Percentiles rank a stretch among this genome's conserved stretches.
Conservation (phyloP, 1,140 invertebrate genomes). For the Dendrolimus punctatus region DNA sequence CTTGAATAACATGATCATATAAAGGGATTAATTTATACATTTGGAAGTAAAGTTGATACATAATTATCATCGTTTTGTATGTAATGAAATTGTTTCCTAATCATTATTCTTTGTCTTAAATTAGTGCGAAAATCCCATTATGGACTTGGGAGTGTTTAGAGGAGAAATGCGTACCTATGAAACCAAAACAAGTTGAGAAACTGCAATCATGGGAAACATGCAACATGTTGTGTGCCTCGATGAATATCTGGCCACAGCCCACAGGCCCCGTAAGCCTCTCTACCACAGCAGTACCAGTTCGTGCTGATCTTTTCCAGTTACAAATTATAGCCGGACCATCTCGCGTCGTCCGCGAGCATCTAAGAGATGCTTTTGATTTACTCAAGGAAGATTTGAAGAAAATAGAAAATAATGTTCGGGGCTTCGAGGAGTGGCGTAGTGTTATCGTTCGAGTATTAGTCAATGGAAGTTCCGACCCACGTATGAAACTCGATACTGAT, state of each 20-base stretch:
- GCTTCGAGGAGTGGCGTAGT: conserved; percentile 24
- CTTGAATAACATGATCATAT: too few relatives aligned
- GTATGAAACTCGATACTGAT: conserved; percentile 77
- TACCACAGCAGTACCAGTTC: conserved; percentile 57
- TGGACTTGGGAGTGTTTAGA: conserved; percentile 59
- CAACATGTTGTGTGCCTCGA: conserved; percentile 71
- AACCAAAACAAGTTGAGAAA: conserved; percentile 20
- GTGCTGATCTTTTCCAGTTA: conserved; percentile 34
- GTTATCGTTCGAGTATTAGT: conserved; percentile 65
- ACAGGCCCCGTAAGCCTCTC: conserved; percentile 66
- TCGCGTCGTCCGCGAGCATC: conserved; percentile 20
- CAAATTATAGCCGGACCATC: conserved; percentile 24
- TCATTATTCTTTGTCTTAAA: conserved; percentile 7
- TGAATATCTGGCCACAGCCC: conserved; percentile 72
- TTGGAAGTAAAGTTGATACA: too few relatives aligned
- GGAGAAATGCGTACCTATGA: conserved; percentile 43
- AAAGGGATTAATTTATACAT: too few relatives aligned
- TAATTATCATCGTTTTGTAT: too few relatives aligned
- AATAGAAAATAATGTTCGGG: conserved; percentile 17
- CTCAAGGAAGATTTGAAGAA: conserved; percentile 26
- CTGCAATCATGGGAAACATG: conserved; percentile 66
- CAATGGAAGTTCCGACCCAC: conserved; percentile 59
- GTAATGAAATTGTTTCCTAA: too few relatives aligned
- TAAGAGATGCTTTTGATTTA: conserved; percentile 31
- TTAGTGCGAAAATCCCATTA: conserved; percentile 26